Evolutionary conservation across 2,888 invertebrate species (phyloP).

Genomic region (Lasioglossum zephyrum): DNA sequence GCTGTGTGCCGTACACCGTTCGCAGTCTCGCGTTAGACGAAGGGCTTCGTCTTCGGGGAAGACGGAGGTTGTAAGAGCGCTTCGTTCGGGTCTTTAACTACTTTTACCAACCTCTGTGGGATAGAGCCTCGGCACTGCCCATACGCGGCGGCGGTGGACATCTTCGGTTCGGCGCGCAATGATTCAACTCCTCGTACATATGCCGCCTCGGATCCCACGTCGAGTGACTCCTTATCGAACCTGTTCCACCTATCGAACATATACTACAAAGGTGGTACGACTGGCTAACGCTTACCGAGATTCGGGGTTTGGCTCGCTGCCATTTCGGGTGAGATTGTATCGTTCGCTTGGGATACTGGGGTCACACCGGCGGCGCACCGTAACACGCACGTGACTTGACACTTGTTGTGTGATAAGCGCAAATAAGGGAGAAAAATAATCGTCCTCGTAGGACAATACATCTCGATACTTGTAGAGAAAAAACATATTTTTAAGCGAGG

Average conservation of each 20-base stretch:
- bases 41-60: constrained; percentile 44
- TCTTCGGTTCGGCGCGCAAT: constrained; percentile 85
- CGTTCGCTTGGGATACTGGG: constrained; percentile 40
- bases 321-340: constrained; percentile 37
- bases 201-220: constrained; percentile 96
- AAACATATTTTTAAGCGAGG: constrained; percentile 68
- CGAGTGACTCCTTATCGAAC: constrained; percentile 87
- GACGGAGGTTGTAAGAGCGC: constrained; percentile 51
- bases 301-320: constrained; percentile 43
- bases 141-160: constrained; percentile 85
- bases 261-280: constrained; percentile 82
- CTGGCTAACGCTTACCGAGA: constrained; percentile 80
- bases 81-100: constrained; percentile 59
- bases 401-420: constrained; percentile 71
- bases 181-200: constrained; percentile 95
- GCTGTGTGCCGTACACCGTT: constrained; percentile 48
- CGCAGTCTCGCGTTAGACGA: constrained; percentile 58
- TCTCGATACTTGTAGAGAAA: constrained; percentile 45
- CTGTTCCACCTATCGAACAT: constrained; percentile 84
- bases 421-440: constrained; percentile 63
- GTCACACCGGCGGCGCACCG: constrained; percentile 20
- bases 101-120: constrained; percentile 83
- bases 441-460: constrained; percentile 48
- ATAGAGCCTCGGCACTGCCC: constrained; percentile 86
- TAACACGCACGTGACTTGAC: constrained; percentile 19